A percentile compares a stretch with the other conserved stretches of the same genome.
phyloP scores from a whole-genome alignment of 2,113 vertebrate genomes.

The Stomatorhinus ivindoensis region DNA sequence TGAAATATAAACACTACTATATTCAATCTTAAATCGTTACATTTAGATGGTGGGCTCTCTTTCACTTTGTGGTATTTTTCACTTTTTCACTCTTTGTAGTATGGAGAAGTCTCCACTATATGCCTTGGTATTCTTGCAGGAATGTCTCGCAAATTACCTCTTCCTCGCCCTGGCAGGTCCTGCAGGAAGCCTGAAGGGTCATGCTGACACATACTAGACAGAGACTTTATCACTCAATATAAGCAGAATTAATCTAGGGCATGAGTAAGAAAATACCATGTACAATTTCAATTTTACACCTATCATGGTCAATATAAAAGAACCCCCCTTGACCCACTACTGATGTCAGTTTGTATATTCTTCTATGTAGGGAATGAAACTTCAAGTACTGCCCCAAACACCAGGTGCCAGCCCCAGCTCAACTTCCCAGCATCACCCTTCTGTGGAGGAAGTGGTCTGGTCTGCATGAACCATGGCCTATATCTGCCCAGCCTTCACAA shows the following conservation, averaged over 20 bases:
- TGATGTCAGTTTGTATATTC: neutral
- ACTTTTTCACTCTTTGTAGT: neutral
- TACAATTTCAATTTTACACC: neutral
- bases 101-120: neutral
- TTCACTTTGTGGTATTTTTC: neutral
- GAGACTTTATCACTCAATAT: neutral
- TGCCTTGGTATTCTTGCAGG: neutral
- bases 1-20: neutral
- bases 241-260: neutral
- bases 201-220: conserved; percentile 2
- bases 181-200: neutral
- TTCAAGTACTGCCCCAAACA: neutral
- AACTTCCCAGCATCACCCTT: neutral
- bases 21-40: neutral
- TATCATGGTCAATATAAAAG: neutral
- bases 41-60: neutral
- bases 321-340: neutral
- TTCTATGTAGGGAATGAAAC: neutral
- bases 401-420: neutral
- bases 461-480: neutral
- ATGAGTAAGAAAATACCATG: neutral
- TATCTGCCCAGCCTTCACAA: neutral
- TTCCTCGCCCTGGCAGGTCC: neutral
- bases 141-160: neutral
- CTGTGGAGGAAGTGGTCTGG: neutral